Evolutionary conservation across 2,888 invertebrate genomes (phyloP), one percentile per base, ranked within the genome.

Genomic region (Protodeltote pygarga): DNA sequence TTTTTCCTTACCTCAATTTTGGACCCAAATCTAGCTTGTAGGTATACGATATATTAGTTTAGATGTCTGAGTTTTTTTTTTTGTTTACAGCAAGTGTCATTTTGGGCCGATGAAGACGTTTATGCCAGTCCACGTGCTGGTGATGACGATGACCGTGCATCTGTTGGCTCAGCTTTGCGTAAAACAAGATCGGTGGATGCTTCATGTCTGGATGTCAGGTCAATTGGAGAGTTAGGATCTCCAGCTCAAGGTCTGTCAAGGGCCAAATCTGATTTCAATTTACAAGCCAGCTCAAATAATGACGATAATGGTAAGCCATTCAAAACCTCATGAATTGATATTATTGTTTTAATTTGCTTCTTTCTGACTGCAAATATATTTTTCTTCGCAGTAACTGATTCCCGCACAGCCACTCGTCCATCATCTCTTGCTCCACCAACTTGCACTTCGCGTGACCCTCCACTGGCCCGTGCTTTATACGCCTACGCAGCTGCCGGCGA

Each of bases 121-220:
- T 95, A 95, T 79, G 94, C 95, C 10, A 94, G 93, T 67, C 95
- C 95, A 4, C 87, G 94, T 20, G 71, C 73, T 1, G 89, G 89
- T 1, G 97, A 97, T 59, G 97, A 97, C 10, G 93, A 94, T 37
- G 96, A 96, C 74, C 87, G 94, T 23, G 93, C 95, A 23, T 96
- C 96, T 35, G 93, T 96, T 53, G 94, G 94, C 21, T 96, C 97
- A 2, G 96, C 96, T 69, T 84, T 97, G 67, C 93, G 97, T 70
- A 97, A 97, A 87, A 97, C 97, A 6, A 94, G 97, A 75, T 97
- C 97, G 57, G 96, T 97, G 86, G 97, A 97, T 77, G 97, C 97
- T 1, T 97, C 97, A 2, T 97, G 96, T 75, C 92, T 97, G 55
- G 97, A 97, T 73, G 95, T 97, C 70, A 94, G 97, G 54, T 95